Conservation (phyloP, 2,797 vertebrate species). For the Trematomus bernacchii region DNA sequence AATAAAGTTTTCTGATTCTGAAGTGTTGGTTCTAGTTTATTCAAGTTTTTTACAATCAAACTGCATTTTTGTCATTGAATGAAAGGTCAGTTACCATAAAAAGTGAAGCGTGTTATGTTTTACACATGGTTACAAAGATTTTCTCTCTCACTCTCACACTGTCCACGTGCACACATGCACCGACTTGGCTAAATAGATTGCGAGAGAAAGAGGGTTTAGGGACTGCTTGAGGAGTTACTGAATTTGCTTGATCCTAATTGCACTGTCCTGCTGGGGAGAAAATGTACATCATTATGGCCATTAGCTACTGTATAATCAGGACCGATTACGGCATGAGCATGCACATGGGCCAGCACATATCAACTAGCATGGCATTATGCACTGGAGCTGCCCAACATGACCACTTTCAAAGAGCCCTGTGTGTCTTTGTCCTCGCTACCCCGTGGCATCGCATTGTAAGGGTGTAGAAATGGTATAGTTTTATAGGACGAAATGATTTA, state of each 20-base stretch:
- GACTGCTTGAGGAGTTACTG: slow-evolving; percentile 85
- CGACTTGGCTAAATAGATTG: slow-evolving; percentile 21
- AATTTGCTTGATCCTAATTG: slow-evolving; percentile 91
- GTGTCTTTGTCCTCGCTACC: slow-evolving; percentile 26
- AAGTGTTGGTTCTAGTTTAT: neutral
- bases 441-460: slow-evolving; percentile 36
- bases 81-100: neutral
- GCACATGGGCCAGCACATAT: slow-evolving; percentile 53
- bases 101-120: neutral
- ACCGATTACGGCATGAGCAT: slow-evolving; percentile 83
- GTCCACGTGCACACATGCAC: slow-evolving; percentile 13
- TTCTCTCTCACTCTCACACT: slow-evolving; percentile 3
- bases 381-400: slow-evolving; percentile 13
- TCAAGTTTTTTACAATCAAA: neutral
- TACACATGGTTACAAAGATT: neutral
- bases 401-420: neutral
- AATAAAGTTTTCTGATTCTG: no score
- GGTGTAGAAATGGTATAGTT: slow-evolving; percentile 41
- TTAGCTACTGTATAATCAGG: slow-evolving; percentile 88
- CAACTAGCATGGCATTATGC: slow-evolving; percentile 17
- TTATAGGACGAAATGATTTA: slow-evolving; percentile 62
- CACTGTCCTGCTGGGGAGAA: slow-evolving; percentile 87
- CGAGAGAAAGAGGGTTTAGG: slow-evolving; percentile 76
- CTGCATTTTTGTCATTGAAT: neutral
- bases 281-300: slow-evolving; percentile 89